A percentile compares a stretch with the other conserved stretches of the same genome.
phyloP scores from a whole-genome alignment of 2,888 invertebrate species.

The Nephrotoma guestfalica region DNA sequence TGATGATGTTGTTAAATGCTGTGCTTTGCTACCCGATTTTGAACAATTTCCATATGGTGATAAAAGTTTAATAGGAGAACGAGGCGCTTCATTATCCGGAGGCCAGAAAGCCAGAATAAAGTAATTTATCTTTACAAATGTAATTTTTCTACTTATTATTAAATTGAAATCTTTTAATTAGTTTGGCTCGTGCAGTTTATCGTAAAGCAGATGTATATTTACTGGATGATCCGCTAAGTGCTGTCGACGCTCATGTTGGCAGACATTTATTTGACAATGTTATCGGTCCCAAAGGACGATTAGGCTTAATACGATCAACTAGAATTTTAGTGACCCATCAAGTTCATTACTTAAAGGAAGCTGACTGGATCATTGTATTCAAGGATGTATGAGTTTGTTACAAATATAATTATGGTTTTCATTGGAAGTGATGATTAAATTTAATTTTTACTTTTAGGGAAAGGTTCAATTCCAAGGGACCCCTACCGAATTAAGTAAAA shows the following conservation, averaged over 20 bases:
- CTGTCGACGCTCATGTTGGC: slow-evolving; percentile 58
- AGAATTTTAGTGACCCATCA: slow-evolving; percentile 65
- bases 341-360: slow-evolving; percentile 47
- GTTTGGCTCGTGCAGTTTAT: slow-evolving; percentile 17
- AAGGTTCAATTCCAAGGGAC: slow-evolving; percentile 34
- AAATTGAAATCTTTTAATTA: neutral
- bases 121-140: slow-evolving; percentile 6
- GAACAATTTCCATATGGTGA: slow-evolving; percentile 39
- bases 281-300: slow-evolving; percentile 35
- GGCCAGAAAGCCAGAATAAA: slow-evolving; percentile 52
- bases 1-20: slow-evolving; percentile 28
- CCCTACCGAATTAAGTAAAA: slow-evolving; percentile 30
- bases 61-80: slow-evolving; percentile 41
- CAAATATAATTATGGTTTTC: slow-evolving; percentile 12
- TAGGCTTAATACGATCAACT: slow-evolving; percentile 38
- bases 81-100: slow-evolving; percentile 47
- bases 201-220: slow-evolving; percentile 54
- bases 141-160: neutral
- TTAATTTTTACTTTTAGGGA: slow-evolving; percentile 24
- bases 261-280: slow-evolving; percentile 55
- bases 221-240: slow-evolving; percentile 59
- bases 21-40: slow-evolving; percentile 35
- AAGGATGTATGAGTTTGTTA: slow-evolving; percentile 36
- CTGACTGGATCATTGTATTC: slow-evolving; percentile 40
- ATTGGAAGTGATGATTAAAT: neutral